Evolutionary conservation across 1,140 invertebrate genomes (phyloP), one percentile per base, ranked within the genome.

Genomic region (Theocolax elegans): DNA sequence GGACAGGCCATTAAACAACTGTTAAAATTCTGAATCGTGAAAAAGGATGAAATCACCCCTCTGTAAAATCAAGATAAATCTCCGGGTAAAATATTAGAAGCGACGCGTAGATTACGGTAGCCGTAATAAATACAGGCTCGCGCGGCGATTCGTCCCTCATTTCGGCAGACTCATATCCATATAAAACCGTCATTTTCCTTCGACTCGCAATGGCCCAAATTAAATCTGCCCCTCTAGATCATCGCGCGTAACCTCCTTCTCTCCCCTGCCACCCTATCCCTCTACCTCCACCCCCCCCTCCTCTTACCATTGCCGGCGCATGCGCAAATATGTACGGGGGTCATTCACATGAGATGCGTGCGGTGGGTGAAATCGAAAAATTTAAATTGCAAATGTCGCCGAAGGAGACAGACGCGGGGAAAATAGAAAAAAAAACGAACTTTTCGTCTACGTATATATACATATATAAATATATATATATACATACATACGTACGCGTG

Each of bases 301-400:
- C 17, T 35, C n/a, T n/a, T n/a, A n/a, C n/a, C n/a, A n/a, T n/a
- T n/a, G n/a, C n/a, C 2, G 0, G 29, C 29, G 29, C 53, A 38
- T 10, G n/a, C 29, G 9, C 53, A 17, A 7, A 15, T 1, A 48
- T 8, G 44, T 21, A 21, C 13, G 17, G 15, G 42, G 59, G 59
- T 63, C 59, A 63, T 49, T 63, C 27, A 44, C 59, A 21, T 48
- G 44, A 48, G 44, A 63, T 31, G 42, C 9, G 44, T 49, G 44
- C 44, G 64, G 31, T 42, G 54, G n/a, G 42, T 9, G 56, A 67
- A 67, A 48, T 67, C 53, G 65, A 67, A 67, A 48, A 67, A 67
- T 67, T 59, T 67, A 58, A 58, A 67, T 67, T 59, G 54, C 54
- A 67, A 67, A 67, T 67, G 38, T n/a, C 25, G 38, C 56, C 31